A percentile compares a stretch with the other conserved stretches of the same genome.
Evolutionary conservation across 2,797 vertebrate genomes (phyloP).

Genomic region (Ataeniobius toweri): DNA sequence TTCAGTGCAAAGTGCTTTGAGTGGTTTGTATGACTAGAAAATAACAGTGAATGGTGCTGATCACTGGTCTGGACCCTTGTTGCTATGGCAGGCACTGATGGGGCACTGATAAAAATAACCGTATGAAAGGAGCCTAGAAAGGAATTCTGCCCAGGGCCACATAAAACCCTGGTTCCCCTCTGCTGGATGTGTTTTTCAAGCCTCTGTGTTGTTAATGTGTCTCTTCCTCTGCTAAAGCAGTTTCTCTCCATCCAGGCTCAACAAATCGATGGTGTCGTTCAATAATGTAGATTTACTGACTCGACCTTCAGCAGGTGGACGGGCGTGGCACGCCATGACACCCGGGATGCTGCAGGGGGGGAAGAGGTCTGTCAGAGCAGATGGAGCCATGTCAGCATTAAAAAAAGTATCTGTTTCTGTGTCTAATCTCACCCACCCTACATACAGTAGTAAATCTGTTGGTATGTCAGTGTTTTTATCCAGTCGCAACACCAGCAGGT

Average conservation of each 20-base stretch:
- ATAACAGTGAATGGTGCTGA: too few species aligned
- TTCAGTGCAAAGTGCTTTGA: too few species aligned
- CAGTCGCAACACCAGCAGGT: conserved; percentile 24
- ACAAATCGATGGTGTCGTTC: neutral
- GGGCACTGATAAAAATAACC: too few species aligned
- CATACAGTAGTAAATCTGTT: neutral
- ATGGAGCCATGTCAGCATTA: conserved; percentile 10
- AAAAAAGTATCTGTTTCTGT: neutral
- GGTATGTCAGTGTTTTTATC: neutral
- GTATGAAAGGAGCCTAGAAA: neutral
- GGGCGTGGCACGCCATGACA: neutral
- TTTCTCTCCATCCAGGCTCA: conserved; percentile 4
- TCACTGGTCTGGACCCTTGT: too few species aligned
- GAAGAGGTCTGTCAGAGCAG: conserved; percentile 5
- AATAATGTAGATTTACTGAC: conserved; percentile 6
- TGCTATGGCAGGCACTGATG: too few species aligned
- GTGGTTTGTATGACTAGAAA: too few species aligned
- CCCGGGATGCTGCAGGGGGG: neutral
- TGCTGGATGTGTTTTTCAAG: neutral
- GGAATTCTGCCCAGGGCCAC: neutral
- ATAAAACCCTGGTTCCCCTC: neutral
- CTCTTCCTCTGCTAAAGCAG: neutral
- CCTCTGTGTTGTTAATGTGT: too few species aligned
- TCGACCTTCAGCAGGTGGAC: conserved; percentile 16
- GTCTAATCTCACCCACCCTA: neutral